Base-by-base conservation (phyloP, 2,797 vertebrate species). In the Sardinella longiceps region DNA sequence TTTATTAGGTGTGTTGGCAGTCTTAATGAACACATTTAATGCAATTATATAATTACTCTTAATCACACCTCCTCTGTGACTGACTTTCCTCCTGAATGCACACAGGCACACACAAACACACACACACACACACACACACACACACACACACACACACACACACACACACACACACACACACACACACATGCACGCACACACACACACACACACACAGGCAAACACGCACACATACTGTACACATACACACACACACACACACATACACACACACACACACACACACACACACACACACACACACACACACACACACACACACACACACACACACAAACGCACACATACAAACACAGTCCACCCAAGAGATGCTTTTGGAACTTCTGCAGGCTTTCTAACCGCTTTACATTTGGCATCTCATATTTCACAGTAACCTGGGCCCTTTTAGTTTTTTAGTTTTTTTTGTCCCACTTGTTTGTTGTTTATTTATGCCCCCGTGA, bases 1-100 rank as follows among this genome's bases (percentile, higher is more conserved):
- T 83, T 87, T 85, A 85, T 85, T 80, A 56, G 85, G 84, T 84
- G 82, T 80, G 81, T 25, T 81, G 60, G 51, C 82, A 18, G 81
- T 84, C 28, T 85, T 87, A 87, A 88, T 85, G 86, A 90, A 85
- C 87, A 87, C 81, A 87, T 84, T 60, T 86, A 56, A 80, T 86
- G 83, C 83, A 86, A 86, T 87, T 84, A 56, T 84, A 51, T 53
- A 50, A 84, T 88, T 84, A 88, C 82, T 88, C 83, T 84, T 85
- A 70, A 84, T 86, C 87, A 88, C 80, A 53, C 50, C 30, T 70
- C 56, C 82, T 84, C 83, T 82, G 80, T 48, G 23, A 25, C 14
- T 74, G 80, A 28, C 48, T 83, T 81, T 51, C 15, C 58, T 9
- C 25, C 2, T 25, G 2, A 9, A 63, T n/a, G 11, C n/a, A 28